These are phyloP conservation scores for Smutsia temminckii DNA, from an alignment of 2,797 vertebrate genomes.

Conservation along the genomic window DNA sequence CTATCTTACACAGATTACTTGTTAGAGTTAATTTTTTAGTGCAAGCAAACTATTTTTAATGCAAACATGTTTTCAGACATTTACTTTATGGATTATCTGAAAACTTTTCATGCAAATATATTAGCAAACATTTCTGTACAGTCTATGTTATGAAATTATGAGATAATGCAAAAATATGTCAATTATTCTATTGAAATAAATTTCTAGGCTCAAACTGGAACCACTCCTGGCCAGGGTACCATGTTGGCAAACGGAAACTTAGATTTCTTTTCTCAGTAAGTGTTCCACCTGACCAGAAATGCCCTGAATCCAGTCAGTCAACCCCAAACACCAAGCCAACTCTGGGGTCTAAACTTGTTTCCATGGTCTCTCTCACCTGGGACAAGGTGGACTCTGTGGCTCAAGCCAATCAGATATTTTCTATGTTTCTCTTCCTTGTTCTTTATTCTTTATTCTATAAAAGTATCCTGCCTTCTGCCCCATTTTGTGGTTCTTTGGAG, in stretches of 20 bases:
- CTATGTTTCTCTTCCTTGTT: not conserved
- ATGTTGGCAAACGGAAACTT: not conserved
- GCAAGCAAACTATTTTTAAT: not conserved
- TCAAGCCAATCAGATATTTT: not conserved
- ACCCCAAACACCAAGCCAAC: not conserved
- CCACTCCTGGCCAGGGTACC: not conserved
- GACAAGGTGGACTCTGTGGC: not conserved
- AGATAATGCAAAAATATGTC: not conserved
- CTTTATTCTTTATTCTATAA: not conserved
- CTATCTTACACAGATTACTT: slow-evolving; percentile 1
- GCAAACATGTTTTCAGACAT: slow-evolving; percentile 23
- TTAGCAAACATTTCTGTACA: slow-evolving; percentile 16
- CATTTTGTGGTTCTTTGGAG: not conserved
- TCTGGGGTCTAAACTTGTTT: not conserved
- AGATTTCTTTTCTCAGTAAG: not conserved
- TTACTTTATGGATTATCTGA: slow-evolving; percentile 22
- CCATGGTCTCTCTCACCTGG: not conserved
- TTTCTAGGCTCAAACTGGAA: not conserved
- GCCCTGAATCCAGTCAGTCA: not conserved
- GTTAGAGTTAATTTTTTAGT: not conserved
- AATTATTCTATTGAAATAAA: not conserved
- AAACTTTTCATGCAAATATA: not conserved
- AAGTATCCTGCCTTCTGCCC: not conserved
- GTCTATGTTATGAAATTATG: not conserved
- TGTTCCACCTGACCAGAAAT: not conserved